Percentiles rank a stretch among this genome's conserved stretches.
Evolutionary conservation across 1,140 invertebrate species (phyloP).

Genomic region (Liolophura sinensis): DNA sequence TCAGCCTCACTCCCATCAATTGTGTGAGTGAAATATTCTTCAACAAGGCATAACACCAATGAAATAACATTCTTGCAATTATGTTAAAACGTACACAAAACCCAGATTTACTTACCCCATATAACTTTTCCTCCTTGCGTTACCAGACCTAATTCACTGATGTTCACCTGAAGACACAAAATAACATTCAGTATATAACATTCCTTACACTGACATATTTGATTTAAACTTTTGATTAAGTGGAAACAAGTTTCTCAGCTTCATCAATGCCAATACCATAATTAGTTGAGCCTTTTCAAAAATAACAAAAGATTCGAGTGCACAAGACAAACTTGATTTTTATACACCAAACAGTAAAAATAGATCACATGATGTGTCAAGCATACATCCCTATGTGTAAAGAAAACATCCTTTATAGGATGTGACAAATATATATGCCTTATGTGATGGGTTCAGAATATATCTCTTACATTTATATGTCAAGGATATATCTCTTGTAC

Average conservation of each 20-base stretch:
- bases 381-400: too few relatives aligned
- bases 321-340: too few relatives aligned
- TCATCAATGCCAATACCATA: too few relatives aligned
- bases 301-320: too few relatives aligned
- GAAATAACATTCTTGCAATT: not conserved
- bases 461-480: too few relatives aligned
- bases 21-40: not conserved
- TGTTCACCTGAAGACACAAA: conserved; percentile 73
- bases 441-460: too few relatives aligned
- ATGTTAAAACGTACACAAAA: not conserved
- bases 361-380: too few relatives aligned
- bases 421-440: too few relatives aligned
- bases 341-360: too few relatives aligned
- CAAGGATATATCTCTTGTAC: not conserved
- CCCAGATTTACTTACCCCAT: conserved; percentile 73
- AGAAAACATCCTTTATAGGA: too few relatives aligned
- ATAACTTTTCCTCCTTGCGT: conserved; percentile 99
- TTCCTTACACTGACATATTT: not conserved
- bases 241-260: too few relatives aligned
- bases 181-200: conserved; percentile 11
- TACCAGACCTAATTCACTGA: conserved; percentile 97
- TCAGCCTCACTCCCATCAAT: not conserved
- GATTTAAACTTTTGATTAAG: not conserved
- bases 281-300: too few relatives aligned
- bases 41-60: not conserved